Conservation (phyloP, 2,888 invertebrate species). For the Dysmachus trigonus region DNA sequence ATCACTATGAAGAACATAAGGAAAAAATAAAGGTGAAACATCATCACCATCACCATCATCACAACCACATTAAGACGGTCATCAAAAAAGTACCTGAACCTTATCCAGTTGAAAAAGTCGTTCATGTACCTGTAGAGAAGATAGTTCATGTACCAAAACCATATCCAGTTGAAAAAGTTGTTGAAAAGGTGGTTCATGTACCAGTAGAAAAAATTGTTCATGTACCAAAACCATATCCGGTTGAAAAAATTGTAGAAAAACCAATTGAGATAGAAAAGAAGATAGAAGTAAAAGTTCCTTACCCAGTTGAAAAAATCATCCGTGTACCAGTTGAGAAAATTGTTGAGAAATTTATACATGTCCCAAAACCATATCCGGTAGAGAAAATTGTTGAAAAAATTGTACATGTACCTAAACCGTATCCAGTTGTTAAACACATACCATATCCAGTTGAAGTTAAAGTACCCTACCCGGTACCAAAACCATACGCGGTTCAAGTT, state of each 20-base stretch:
- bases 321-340: constrained; percentile 66
- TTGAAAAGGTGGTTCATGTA: constrained; percentile 58
- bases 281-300: constrained; percentile 62
- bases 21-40: constrained; percentile 65
- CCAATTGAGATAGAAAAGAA: constrained; percentile 22
- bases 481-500: constrained; percentile 55
- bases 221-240: constrained; percentile 67
- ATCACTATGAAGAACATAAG: constrained; percentile 50
- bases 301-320: constrained; percentile 56
- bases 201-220: constrained; percentile 68
- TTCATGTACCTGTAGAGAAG: constrained; percentile 65
- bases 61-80: constrained; percentile 71
- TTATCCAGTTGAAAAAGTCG: constrained; percentile 65
- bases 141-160: constrained; percentile 69
- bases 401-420: constrained; percentile 65
- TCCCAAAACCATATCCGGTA: constrained; percentile 60
- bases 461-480: constrained; percentile 61
- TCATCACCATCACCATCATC: constrained; percentile 74
- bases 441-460: constrained; percentile 57
- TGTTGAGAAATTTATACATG: constrained; percentile 55
- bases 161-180: constrained; percentile 66
- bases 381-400: constrained; percentile 54
- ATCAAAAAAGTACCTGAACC: constrained; percentile 68
- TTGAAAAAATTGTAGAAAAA: constrained; percentile 66
- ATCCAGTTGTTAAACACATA: constrained; percentile 62